Evolutionary conservation across 2,113 vertebrate genomes (phyloP).

Genomic region (Carlito syrichta): DNA sequence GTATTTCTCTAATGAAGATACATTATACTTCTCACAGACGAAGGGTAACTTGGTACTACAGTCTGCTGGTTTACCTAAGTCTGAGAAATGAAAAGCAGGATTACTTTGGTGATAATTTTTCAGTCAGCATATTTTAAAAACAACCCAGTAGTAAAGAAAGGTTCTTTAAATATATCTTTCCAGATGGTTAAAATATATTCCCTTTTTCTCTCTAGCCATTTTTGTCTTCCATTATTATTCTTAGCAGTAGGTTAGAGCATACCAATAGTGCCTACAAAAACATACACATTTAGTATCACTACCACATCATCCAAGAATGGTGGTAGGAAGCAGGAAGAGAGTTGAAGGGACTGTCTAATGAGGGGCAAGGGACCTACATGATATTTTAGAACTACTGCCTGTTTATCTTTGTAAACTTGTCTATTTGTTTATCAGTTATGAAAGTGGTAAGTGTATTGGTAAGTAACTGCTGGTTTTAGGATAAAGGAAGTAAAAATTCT

Average conservation of each 20-base stretch:
- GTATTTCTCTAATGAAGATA: slow-evolving; percentile 87
- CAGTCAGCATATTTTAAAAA: slow-evolving; percentile 18
- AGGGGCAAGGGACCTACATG: neutral
- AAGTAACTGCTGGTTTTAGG: neutral
- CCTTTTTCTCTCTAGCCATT: neutral
- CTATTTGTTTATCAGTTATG: neutral
- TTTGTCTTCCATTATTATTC: neutral
- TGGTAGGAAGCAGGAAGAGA: neutral
- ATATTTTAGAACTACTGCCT: neutral
- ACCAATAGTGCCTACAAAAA: neutral
- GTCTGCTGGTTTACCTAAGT: slow-evolving; percentile 72
- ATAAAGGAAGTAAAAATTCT: slow-evolving; percentile 34
- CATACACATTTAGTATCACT: neutral
- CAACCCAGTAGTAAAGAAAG: neutral
- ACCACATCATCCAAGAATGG: neutral
- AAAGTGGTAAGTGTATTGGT: neutral
- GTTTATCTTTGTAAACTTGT: neutral
- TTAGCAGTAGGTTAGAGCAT: neutral
- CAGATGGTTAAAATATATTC: neutral
- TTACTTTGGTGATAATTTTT: slow-evolving; percentile 15
- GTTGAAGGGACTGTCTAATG: neutral
- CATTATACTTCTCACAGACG: slow-evolving; percentile 91
- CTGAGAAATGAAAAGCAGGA: slow-evolving; percentile 71
- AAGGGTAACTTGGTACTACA: slow-evolving; percentile 86
- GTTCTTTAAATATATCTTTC: neutral